Evolutionary conservation across 2,113 vertebrate species (phyloP), one percentile per base, ranked within the genome.

Genomic region (Miniopterus natalensis): DNA sequence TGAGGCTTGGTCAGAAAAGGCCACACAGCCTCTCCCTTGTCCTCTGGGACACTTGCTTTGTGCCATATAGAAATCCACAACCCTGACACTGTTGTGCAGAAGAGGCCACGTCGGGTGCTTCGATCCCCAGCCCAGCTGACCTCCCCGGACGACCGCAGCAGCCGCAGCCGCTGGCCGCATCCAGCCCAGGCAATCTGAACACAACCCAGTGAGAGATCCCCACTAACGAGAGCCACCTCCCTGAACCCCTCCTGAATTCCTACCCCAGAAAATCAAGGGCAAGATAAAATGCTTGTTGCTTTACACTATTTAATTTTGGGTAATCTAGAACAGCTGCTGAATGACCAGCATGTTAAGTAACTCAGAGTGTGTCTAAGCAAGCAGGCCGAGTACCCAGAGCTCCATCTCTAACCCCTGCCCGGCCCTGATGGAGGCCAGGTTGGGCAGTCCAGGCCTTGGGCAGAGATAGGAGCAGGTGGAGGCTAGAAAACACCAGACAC

Each of bases 61-160:
- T 14, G 66, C 45, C 45, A 1, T 11, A 4, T 3, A 45, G 29
- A 55, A 47, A 29, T 36, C 57, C 40, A 14, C 65, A 79, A 9
- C 42, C 63, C 65, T 8, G 10, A 53, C 11, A 21, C 10, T 1
- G 1, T 47, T 0, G 1, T 2, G 53, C 51, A 8, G 51, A 17
- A 8, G 2, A 31, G 70, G 31, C 42, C 63, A 11, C 0, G 3
- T 9, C 9, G 29, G 57, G 36, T 5, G 29, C 47, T 17, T 36
- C 3, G 0, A 31, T 4, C 23, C 47, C 59, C 4, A 45, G 10
- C 18, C n/a, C 36, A 13, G 4, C 57, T 4, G 66, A 40, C 66
- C 55, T 10, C 40, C 5, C 5, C 4, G 9, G 42, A 31, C 2
- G 1, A 42, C 53, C 2, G 0, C 71, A 0, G 15, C 36, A 12